Conservation (phyloP, 2,113 vertebrate species). For the Balaenoptera acutorostrata region DNA sequence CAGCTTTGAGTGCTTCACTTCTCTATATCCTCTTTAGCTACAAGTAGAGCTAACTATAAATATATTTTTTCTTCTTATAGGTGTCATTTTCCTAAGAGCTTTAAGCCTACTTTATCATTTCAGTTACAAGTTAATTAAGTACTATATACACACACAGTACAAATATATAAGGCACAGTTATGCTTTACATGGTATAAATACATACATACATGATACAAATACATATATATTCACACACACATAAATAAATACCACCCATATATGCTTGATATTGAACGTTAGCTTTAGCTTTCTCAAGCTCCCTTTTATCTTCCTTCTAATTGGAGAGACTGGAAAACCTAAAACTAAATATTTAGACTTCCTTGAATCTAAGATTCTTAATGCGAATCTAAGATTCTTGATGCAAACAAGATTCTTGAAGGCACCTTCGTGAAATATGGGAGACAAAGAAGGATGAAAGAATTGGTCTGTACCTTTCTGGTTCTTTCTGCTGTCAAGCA, state of each 20-base stretch:
- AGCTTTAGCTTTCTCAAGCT: neutral
- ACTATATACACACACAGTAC: neutral
- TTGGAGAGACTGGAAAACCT: neutral
- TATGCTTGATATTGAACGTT: neutral
- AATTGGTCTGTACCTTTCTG: neutral
- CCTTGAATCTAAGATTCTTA: neutral
- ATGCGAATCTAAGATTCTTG: neutral
- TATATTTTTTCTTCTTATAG: neutral
- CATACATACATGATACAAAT: neutral
- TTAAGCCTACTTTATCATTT: conserved; percentile 4
- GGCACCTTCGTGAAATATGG: neutral
- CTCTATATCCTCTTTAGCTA: neutral
- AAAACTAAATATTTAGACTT: conserved; percentile 13
- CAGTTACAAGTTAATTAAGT: neutral
- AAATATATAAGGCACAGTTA: neutral
- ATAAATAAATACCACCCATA: neutral
- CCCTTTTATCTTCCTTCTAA: neutral
- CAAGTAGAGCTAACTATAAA: neutral
- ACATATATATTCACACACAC: neutral
- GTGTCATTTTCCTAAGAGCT: neutral
- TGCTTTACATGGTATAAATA: neutral
- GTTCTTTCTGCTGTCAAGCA: neutral
- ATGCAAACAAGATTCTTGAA: neutral
- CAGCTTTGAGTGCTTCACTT: neutral
- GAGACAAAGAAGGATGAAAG: neutral